A percentile compares a stretch with the other conserved stretches of the same genome.
Evolutionary conservation across 2,113 vertebrate species (phyloP).

Genomic region (Chrysochloris asiatica): DNA sequence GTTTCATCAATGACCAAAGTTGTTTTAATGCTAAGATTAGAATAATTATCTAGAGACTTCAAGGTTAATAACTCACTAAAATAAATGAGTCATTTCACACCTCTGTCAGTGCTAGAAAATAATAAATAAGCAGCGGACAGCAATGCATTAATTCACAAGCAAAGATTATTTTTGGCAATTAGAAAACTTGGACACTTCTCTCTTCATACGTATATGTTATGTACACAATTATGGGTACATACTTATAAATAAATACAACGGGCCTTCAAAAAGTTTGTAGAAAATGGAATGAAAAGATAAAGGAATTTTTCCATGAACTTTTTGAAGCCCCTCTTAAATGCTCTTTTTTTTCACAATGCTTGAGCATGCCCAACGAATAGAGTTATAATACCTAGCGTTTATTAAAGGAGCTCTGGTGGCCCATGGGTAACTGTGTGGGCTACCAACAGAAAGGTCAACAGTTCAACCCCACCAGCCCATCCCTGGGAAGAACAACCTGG

Average conservation of each 20-base stretch:
- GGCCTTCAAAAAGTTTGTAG: too few relatives aligned
- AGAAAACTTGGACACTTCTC: conserved; percentile 65
- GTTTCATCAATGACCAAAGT: conserved; percentile 71
- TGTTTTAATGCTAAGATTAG: conserved; percentile 68
- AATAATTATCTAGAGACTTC: conserved; percentile 71
- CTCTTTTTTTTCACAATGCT: too few relatives aligned
- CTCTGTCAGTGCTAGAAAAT: conserved; percentile 67
- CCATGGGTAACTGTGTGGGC: too few relatives aligned
- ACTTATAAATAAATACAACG: not conserved
- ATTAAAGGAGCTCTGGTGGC: not conserved
- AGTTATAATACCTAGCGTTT: too few relatives aligned
- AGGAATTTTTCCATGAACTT: too few relatives aligned
- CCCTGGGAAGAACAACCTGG: too few relatives aligned
- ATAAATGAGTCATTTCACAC: conserved; percentile 81
- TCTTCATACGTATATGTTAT: conserved; percentile 41
- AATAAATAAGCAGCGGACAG: conserved; percentile 68
- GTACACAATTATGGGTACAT: not conserved
- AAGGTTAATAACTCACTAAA: conserved; percentile 78
- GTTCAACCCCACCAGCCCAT: too few relatives aligned
- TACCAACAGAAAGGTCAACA: too few relatives aligned
- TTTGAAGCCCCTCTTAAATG: too few relatives aligned
- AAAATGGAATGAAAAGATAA: too few relatives aligned
- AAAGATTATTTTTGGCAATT: conserved; percentile 75
- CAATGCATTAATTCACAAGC: conserved; percentile 74
- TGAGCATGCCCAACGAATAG: too few relatives aligned